A percentile compares a stretch with the other conserved stretches of the same genome.
Conservation (phyloP, 2,888 invertebrate genomes). For the Drosophila kambysellisi region DNA sequence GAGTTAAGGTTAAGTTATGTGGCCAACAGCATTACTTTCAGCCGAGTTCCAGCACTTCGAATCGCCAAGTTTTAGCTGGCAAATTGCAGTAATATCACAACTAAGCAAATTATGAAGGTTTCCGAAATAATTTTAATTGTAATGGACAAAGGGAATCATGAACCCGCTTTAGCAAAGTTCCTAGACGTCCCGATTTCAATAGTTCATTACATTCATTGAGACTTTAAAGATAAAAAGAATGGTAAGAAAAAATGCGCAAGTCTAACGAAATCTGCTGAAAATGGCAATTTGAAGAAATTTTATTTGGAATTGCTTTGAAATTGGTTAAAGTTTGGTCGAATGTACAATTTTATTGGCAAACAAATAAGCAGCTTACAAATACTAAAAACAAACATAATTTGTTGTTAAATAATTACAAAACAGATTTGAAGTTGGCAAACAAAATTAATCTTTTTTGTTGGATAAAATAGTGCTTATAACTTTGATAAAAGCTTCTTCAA, state of each 20-base stretch:
- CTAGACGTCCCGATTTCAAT: background rate
- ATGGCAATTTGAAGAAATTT: background rate
- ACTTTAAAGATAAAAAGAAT: constrained; percentile 1
- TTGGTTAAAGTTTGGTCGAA: background rate
- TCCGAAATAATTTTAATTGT: background rate
- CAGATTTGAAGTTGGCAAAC: background rate
- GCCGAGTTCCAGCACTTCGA: constrained; percentile 22
- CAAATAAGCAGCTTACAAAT: background rate
- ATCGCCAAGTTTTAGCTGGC: background rate
- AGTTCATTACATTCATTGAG: background rate
- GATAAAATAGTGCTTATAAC: background rate
- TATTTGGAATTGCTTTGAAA: background rate
- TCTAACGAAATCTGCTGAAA: background rate
- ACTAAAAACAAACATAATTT: background rate
- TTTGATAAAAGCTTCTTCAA: background rate
- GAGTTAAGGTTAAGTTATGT: constrained; percentile 62
- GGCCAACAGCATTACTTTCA: constrained; percentile 46
- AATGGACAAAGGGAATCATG: background rate
- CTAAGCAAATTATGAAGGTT: background rate
- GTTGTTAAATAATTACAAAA: background rate
- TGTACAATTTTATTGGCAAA: background rate
- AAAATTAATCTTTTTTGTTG: background rate
- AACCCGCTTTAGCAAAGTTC: background rate
- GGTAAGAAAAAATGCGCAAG: background rate
- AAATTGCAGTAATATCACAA: background rate